Base-by-base conservation (phyloP, 2,797 vertebrate genomes). In the Amazonetta brasiliensis region DNA sequence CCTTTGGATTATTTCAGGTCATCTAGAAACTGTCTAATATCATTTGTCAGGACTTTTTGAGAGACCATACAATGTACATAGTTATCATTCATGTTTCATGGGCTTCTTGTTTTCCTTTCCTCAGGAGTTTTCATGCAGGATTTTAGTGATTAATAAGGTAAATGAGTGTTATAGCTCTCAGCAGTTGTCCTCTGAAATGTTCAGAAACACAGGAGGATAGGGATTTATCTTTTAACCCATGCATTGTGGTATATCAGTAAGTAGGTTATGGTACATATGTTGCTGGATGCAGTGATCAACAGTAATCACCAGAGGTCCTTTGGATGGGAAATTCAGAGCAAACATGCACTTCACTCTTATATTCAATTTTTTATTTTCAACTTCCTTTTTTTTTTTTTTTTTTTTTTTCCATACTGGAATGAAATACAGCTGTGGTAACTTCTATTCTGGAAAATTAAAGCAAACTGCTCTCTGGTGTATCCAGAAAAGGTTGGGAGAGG, bases 261-360 rank as follows among this genome's bases (percentile, higher is more conserved):
- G 35, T 68, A 62, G 59, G 55, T 87, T 41, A 85, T 44, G 20
- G 33, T 19, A 48, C 20, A 37, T 39, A 67, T 25, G 39, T 4
- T 74, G 4, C 52, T 71, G 73, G 46, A 46, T 67, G 21, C 4
- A 1, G 43, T 46, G 39, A 86, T n/a, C 37, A 41, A 12, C 31
- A 6, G 20, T 35, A 17, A 4, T 7, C 62, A 67, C 13, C 39
- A 71, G 39, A 3, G 3, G 30, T 37, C 6, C 18, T 39, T 78
- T 0, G 0, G 37, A 18, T 18, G 26, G 14, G 18, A 28, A 23
- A 39, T 26, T 56, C 46, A 26, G 23, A 73, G 46, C 25, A 55
- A 25, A 20, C 10, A 17, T 1, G 25, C 11, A 19, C 39, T 78
- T 74, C 43, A 23, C 21, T 55, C 66, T 82, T 54, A 7, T 43